Percentiles rank a stretch among this genome's conserved stretches.
Conservation (phyloP, 2,888 invertebrate species). For the Spicauda simplicius region DNA sequence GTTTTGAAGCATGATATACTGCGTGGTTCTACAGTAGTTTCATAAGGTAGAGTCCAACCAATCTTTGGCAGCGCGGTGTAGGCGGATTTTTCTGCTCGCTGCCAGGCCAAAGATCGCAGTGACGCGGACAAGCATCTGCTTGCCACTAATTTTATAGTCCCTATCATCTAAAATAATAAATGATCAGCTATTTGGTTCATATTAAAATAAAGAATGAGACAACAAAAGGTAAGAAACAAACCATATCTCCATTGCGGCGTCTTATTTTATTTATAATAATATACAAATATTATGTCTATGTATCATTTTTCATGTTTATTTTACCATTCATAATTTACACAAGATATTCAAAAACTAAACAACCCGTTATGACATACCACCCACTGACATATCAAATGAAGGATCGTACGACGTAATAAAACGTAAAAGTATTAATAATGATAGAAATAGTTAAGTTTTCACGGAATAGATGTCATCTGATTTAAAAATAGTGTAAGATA, state of each 20-base stretch:
- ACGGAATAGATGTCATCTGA: not conserved
- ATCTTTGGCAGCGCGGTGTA: not conserved
- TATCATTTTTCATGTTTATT: slow-evolving; percentile 49
- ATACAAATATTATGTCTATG: slow-evolving; percentile 37
- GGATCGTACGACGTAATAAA: not conserved
- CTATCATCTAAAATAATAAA: slow-evolving; percentile 62
- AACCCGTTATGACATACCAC: not conserved
- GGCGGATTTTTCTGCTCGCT: slow-evolving; percentile 16
- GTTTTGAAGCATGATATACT: slow-evolving; percentile 11
- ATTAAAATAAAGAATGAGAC: not conserved
- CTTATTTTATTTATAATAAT: slow-evolving; percentile 37
- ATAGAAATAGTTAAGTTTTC: not conserved
- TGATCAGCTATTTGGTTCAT: too few species aligned
- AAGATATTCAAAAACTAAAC: not conserved
- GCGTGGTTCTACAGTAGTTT: not conserved
- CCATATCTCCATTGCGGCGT: slow-evolving; percentile 51
- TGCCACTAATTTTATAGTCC: slow-evolving; percentile 51
- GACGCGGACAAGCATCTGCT: slow-evolving; percentile 44
- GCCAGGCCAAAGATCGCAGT: slow-evolving; percentile 38
- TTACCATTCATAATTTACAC: slow-evolving; percentile 23
- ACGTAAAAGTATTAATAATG: too few species aligned
- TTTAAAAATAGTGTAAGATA: too few species aligned
- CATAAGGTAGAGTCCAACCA: not conserved
- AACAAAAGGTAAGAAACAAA: slow-evolving; percentile 35
- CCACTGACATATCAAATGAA: not conserved